Percentiles rank a stretch among this genome's conserved stretches.
Conservation (phyloP, 2,113 vertebrate genomes). For the Bubo scandiacus region DNA sequence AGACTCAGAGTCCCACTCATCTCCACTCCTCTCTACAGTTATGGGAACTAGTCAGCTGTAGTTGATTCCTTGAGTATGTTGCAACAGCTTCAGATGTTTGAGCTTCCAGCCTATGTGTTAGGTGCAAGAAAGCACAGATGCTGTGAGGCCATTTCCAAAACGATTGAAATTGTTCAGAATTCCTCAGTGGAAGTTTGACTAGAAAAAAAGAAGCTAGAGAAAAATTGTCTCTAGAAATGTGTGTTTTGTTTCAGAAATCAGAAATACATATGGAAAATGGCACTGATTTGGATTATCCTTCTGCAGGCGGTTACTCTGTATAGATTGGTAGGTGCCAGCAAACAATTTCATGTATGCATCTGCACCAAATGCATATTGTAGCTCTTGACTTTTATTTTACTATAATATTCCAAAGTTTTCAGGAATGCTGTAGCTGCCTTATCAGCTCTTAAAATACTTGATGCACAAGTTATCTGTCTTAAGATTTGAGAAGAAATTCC, state of each 20-base stretch:
- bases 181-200: background rate
- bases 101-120: background rate
- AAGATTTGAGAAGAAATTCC: constrained; percentile 11
- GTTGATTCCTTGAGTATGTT: background rate
- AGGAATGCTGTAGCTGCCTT: background rate
- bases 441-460: background rate
- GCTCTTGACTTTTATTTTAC: background rate
- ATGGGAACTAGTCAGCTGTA: background rate
- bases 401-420: background rate
- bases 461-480: background rate
- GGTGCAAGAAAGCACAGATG: background rate
- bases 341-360: background rate
- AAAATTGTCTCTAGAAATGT: background rate
- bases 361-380: background rate
- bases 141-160: background rate
- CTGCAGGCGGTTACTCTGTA: background rate
- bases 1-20: background rate
- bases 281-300: background rate
- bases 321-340: background rate
- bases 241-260: background rate
- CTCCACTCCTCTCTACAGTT: background rate
- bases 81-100: background rate
- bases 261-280: background rate
- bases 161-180: background rate
- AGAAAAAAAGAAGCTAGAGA: background rate